phyloP scores from a whole-genome alignment of 2,113 vertebrate genomes.

The Hippolais icterina region DNA sequence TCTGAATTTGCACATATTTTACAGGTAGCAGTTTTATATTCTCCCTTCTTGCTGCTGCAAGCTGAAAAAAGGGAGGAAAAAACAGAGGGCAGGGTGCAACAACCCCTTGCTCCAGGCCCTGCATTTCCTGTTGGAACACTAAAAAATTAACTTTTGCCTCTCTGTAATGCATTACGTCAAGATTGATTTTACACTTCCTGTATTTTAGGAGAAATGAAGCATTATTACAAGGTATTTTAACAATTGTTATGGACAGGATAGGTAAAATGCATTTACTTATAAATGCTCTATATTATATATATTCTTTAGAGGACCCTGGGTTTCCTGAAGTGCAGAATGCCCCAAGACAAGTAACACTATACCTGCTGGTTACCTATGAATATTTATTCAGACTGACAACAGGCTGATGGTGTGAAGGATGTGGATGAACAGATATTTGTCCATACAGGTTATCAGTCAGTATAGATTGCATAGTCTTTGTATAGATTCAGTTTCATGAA shows the following conservation, averaged over 20 bases:
- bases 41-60: neutral
- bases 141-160: neutral
- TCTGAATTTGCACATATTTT: neutral
- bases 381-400: neutral
- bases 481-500: neutral
- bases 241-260: neutral
- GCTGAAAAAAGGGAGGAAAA: neutral
- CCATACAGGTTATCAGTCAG: neutral
- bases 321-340: neutral
- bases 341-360: neutral
- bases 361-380: neutral
- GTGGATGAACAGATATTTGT: neutral
- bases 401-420: neutral
- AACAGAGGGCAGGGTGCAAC: neutral
- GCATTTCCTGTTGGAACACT: neutral
- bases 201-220: neutral
- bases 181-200: neutral
- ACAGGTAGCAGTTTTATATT: neutral
- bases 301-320: neutral
- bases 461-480: neutral
- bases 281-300: accelerated
- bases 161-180: neutral
- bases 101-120: neutral
- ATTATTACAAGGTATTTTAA: neutral
- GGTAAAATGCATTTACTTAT: neutral